Evolutionary conservation across 2,797 vertebrate species (phyloP).

Genomic region (Ctenochaetus hawaiiensis): DNA sequence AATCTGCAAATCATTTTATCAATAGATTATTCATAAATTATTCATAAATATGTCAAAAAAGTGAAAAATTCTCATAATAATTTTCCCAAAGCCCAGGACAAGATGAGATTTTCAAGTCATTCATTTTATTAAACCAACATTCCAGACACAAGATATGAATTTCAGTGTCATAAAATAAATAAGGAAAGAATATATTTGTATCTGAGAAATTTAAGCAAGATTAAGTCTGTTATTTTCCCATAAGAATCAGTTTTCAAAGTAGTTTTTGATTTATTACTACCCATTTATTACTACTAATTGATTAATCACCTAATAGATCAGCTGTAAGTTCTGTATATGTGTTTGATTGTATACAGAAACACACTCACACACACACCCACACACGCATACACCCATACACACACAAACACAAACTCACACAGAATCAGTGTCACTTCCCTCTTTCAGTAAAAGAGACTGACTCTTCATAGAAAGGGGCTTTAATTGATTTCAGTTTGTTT

Average conservation of each 20-base stretch:
- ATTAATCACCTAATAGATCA: neutral
- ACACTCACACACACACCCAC: neutral
- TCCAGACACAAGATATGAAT: neutral
- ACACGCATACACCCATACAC: too few species aligned
- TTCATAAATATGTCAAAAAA: too few species aligned
- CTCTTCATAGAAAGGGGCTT: slow-evolving; percentile 31
- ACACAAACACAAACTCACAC: neutral
- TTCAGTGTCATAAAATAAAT: neutral
- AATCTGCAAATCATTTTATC: neutral
- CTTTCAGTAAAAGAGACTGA: slow-evolving; percentile 52
- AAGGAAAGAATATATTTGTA: neutral
- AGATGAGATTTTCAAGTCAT: too few species aligned
- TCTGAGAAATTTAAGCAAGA: neutral
- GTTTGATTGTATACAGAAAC: neutral
- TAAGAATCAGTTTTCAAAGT: neutral
- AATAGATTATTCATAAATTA: too few species aligned
- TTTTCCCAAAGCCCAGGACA: too few species aligned
- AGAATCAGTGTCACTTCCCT: slow-evolving; percentile 59
- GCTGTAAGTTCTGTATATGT: neutral
- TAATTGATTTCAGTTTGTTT: slow-evolving; percentile 24
- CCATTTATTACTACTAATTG: too few species aligned
- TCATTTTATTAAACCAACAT: too few species aligned
- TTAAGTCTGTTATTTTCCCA: neutral
- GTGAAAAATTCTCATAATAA: too few species aligned
- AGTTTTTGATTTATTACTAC: neutral